Conservation (phyloP, 2,113 vertebrate genomes). For the Apodemus sylvaticus region DNA sequence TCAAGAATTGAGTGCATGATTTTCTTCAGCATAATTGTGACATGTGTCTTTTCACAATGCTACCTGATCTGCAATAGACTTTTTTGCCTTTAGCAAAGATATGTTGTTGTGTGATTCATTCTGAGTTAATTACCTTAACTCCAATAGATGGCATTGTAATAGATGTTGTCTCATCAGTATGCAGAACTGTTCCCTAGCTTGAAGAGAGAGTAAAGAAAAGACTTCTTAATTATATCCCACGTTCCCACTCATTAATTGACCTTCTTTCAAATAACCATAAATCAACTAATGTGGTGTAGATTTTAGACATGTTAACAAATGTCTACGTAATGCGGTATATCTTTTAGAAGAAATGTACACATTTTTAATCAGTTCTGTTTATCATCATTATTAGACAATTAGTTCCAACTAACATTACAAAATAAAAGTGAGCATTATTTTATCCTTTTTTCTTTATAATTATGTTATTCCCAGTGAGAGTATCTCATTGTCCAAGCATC, state of each 20-base stretch:
- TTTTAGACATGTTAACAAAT: constrained; percentile 61
- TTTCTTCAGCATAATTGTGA: constrained; percentile 4
- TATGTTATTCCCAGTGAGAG: neutral
- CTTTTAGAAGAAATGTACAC: constrained; percentile 42
- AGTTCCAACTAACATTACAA: neutral
- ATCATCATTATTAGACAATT: neutral
- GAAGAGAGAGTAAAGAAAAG: constrained; percentile 59
- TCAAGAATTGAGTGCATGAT: neutral
- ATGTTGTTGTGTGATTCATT: constrained; percentile 50
- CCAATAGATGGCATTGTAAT: constrained; percentile 53
- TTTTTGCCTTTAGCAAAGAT: constrained; percentile 28
- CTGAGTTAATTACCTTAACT: constrained; percentile 67
- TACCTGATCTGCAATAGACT: constrained; percentile 29
- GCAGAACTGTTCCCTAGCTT: constrained; percentile 48
- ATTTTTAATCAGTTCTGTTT: constrained; percentile 49
- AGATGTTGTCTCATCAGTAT: constrained; percentile 67
- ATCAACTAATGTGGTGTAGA: constrained; percentile 42
- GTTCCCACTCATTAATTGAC: constrained; percentile 69
- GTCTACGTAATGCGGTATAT: neutral
- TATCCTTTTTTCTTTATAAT: neutral
- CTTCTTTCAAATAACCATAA: constrained; percentile 66
- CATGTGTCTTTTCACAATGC: neutral
- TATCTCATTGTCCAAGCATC: neutral
- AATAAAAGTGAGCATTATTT: neutral
- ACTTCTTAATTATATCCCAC: constrained; percentile 58